A percentile compares a stretch with the other conserved stretches of the same genome.
Conservation (phyloP, 2,113 vertebrate genomes). For the Oreotrochilus melanogaster region DNA sequence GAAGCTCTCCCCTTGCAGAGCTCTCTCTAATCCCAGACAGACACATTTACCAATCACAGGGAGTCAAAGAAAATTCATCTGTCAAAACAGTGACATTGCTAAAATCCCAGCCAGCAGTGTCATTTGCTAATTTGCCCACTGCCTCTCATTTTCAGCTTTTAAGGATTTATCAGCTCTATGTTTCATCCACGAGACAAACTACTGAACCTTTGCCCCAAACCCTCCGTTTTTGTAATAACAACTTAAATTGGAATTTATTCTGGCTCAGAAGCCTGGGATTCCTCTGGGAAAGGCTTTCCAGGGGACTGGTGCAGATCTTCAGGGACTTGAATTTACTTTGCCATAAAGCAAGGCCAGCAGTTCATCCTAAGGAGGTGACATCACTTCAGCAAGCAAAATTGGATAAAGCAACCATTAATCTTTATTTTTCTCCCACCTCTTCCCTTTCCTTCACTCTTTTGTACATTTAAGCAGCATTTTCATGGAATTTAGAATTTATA, state of each 20-base stretch:
- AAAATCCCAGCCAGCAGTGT: background rate
- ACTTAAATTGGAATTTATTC: background rate
- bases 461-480: background rate
- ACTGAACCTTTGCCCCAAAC: background rate
- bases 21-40: constrained; percentile 56
- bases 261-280: background rate
- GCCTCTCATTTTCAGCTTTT: background rate
- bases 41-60: constrained; percentile 47
- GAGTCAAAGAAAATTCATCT: constrained; percentile 40
- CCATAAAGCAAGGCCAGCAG: background rate
- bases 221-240: background rate
- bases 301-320: background rate
- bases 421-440: background rate
- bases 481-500: background rate
- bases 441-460: background rate
- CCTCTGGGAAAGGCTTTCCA: background rate
- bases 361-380: background rate
- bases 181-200: background rate
- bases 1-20: constrained; percentile 51
- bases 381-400: background rate
- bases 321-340: background rate
- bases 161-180: background rate
- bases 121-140: constrained; percentile 22
- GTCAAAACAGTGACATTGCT: background rate
- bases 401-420: background rate